Evolutionary conservation across 2,797 vertebrate species (phyloP).

Genomic region (Geotrypetes seraphini): DNA sequence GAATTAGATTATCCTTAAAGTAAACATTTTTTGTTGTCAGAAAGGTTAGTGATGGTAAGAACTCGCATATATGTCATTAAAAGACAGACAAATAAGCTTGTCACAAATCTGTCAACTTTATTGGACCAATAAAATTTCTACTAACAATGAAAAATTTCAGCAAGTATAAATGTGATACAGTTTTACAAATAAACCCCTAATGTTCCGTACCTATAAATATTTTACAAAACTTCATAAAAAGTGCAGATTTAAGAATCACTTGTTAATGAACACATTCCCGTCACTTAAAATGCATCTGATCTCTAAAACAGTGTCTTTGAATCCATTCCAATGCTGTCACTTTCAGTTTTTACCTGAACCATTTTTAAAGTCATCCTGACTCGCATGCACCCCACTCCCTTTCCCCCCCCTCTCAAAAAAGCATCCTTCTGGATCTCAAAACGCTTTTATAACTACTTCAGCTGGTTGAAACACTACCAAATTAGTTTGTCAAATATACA

Average conservation of each 20-base stretch:
- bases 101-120: slow-evolving; percentile 65
- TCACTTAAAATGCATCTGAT: background rate
- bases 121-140: slow-evolving; percentile 69
- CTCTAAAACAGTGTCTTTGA: background rate
- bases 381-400: too few relatives aligned
- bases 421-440: too few relatives aligned
- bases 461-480: too few relatives aligned
- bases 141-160: slow-evolving; percentile 67
- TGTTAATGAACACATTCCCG: slow-evolving; percentile 25
- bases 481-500: too few relatives aligned
- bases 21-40: too few relatives aligned
- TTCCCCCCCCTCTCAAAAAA: too few relatives aligned
- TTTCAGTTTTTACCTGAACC: background rate
- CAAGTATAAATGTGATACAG: slow-evolving; percentile 67
- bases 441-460: too few relatives aligned
- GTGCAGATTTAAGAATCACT: slow-evolving; percentile 66
- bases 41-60: too few relatives aligned
- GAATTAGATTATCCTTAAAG: too few relatives aligned
- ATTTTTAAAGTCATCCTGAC: too few relatives aligned
- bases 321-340: background rate
- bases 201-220: slow-evolving; percentile 73
- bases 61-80: too few relatives aligned
- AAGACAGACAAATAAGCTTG: too few relatives aligned
- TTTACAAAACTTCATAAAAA: slow-evolving; percentile 70
- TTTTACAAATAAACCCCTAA: slow-evolving; percentile 64